phyloP scores from a whole-genome alignment of 2,888 invertebrate genomes.

The Agonopterix arenella region DNA sequence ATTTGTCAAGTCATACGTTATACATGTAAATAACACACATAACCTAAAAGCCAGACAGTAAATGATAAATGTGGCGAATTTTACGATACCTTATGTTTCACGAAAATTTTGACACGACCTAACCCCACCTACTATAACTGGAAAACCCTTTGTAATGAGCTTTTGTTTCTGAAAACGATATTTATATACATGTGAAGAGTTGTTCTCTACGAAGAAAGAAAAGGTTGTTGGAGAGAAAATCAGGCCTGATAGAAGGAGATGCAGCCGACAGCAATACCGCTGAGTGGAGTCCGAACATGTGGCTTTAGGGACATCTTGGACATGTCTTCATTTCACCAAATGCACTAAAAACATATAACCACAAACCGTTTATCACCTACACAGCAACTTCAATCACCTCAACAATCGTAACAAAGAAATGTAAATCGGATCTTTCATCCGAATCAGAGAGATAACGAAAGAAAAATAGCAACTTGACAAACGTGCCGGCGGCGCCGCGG shows the following conservation, averaged over 20 bases:
- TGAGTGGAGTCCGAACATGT: conserved; percentile 64
- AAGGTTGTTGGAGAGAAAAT: conserved; percentile 7
- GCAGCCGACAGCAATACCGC: conserved; percentile 29
- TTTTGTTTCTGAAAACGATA: conserved; percentile 12
- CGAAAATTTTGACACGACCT: conserved; percentile 36
- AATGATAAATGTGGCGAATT: conserved; percentile 15
- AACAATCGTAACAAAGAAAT: conserved; percentile 22
- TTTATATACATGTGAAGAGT: neutral
- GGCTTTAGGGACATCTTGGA: conserved; percentile 65
- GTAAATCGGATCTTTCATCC: conserved; percentile 42
- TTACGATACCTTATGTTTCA: conserved; percentile 17
- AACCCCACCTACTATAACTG: conserved; percentile 47
- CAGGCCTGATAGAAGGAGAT: conserved; percentile 31
- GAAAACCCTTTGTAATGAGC: conserved; percentile 10
- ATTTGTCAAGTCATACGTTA: conserved; percentile 22
- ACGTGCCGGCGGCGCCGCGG: conserved; percentile 71
- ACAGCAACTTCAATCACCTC: conserved; percentile 30
- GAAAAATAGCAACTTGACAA: conserved; percentile 66
- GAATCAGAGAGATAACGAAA: conserved; percentile 40
- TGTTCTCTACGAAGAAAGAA: neutral
- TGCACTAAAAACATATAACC: conserved; percentile 38
- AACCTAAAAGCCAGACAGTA: conserved; percentile 2
- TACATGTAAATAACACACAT: neutral
- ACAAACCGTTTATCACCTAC: conserved; percentile 35
- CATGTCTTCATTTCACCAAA: conserved; percentile 37